These are phyloP conservation scores for Frieseomelitta varia DNA, from an alignment of 1,140 invertebrate genomes.

Conservation along the genomic window DNA sequence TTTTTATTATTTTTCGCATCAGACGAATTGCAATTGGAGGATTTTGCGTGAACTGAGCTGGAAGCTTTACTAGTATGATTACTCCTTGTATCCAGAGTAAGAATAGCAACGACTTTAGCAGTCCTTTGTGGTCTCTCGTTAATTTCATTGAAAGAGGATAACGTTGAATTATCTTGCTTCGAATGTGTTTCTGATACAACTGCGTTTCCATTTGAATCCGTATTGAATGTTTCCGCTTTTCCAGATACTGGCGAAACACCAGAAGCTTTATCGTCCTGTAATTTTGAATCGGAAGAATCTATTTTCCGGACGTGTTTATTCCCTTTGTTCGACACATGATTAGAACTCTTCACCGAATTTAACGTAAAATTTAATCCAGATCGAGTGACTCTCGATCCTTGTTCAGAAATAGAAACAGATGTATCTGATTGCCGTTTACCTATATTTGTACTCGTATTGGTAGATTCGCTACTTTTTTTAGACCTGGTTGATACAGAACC, in stretches of 20 bases:
- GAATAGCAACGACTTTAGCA: constrained; percentile 78
- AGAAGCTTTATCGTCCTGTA: background rate
- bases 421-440: constrained; percentile 62
- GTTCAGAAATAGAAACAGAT: constrained; percentile 58
- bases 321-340: background rate
- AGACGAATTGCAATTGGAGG: background rate
- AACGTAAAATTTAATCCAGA: constrained; percentile 46
- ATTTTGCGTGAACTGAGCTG: constrained; percentile 22
- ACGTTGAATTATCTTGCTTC: constrained; percentile 24
- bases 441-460: constrained; percentile 7
- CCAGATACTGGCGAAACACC: background rate
- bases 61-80: constrained; percentile 39
- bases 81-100: constrained; percentile 72
- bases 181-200: constrained; percentile 41
- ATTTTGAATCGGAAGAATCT: constrained; percentile 16
- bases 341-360: constrained; percentile 34
- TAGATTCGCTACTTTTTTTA: constrained; percentile 15
- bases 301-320: constrained; percentile 1
- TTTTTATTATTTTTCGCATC: constrained; percentile 23
- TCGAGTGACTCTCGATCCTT: constrained; percentile 55
- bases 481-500: constrained; percentile 2
- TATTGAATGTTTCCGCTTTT: constrained; percentile 2
- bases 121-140: constrained; percentile 77
- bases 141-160: background rate
- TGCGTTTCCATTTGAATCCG: constrained; percentile 71